Conservation (phyloP, 2,113 vertebrate genomes). For the Vulpes lagopus region DNA sequence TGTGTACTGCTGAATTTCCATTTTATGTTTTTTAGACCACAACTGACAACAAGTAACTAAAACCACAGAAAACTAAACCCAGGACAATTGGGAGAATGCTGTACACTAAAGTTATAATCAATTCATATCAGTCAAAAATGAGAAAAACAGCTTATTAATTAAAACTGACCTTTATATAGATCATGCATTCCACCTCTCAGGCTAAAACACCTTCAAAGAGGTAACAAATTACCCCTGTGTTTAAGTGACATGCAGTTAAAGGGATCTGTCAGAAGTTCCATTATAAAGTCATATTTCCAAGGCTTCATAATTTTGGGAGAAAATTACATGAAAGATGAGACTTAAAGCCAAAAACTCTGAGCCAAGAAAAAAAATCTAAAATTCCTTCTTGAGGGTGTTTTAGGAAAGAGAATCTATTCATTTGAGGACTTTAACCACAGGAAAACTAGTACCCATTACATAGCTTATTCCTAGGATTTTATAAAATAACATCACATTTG, state of each 20-base stretch:
- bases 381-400: conserved; percentile 24
- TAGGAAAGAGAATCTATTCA: not conserved
- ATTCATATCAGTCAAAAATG: conserved; percentile 81
- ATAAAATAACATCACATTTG: conserved; percentile 19
- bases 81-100: not conserved
- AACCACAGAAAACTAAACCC: not conserved
- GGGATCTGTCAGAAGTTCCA: conserved; percentile 73
- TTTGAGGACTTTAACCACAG: not conserved
- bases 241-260: conserved; percentile 78
- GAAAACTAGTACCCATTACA: not conserved
- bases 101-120: conserved; percentile 82
- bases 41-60: not conserved
- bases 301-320: conserved; percentile 73
- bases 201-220: conserved; percentile 80
- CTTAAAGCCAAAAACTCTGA: conserved; percentile 66
- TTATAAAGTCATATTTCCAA: conserved; percentile 75
- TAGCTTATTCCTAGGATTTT: not conserved
- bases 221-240: conserved; percentile 81
- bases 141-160: conserved; percentile 85
- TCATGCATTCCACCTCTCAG: conserved; percentile 80
- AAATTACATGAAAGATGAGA: conserved; percentile 72
- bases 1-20: not conserved
- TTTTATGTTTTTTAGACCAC: not conserved
- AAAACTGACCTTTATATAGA: conserved; percentile 83
- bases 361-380: conserved; percentile 63